Evolutionary conservation across 2,888 invertebrate genomes (phyloP), one percentile per base, ranked within the genome.

Genomic region (Lomographa bimaculata): DNA sequence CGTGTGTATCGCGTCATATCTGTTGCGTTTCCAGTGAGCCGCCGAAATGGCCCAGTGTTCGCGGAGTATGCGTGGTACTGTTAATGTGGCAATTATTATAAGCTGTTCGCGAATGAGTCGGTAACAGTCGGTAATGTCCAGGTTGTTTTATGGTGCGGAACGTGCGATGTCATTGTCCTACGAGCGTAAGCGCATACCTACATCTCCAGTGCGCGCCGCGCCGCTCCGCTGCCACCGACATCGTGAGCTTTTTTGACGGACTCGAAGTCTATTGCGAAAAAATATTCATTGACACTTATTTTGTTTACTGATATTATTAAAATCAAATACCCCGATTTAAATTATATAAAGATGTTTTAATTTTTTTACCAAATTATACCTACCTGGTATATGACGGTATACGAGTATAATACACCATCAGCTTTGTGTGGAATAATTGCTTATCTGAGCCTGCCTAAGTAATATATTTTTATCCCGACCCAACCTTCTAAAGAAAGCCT

Each of bases 111-210:
- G 44, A 48, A 56, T 75, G 74, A 69, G 71, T 59, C 69, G 64
- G 66, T 63, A 70, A 66, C 66, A 70, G 67, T 73, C 76, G 70
- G 71, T 82, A 78, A 77, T 71, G 78, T 83, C 74, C 79, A 81
- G 81, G 77, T 76, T 78, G 76, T 74, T 86, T 83, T 83, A 83
- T 83, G 79, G 84, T 82, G 84, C 83, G 83, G 83, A 86, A 86
- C 85, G 80, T 71, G 73, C 77, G 75, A 82, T 84, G 86, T 87
- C 86, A 86, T 86, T 85, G 87, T 87, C 86, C 87, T 82, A 67
- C 63, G 70, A 69, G 69, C 69, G 68, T 55, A 65, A 69, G 71
- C 70, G 66, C 71, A 66, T 71, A 72, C 43, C 53, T 40, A 47
- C 64, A 57, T 56, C 66, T 48, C 47, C 29, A 50, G 51, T n/a